Evolutionary conservation across 2,113 vertebrate species (phyloP).

Genomic region (Solenodon paradoxus): DNA sequence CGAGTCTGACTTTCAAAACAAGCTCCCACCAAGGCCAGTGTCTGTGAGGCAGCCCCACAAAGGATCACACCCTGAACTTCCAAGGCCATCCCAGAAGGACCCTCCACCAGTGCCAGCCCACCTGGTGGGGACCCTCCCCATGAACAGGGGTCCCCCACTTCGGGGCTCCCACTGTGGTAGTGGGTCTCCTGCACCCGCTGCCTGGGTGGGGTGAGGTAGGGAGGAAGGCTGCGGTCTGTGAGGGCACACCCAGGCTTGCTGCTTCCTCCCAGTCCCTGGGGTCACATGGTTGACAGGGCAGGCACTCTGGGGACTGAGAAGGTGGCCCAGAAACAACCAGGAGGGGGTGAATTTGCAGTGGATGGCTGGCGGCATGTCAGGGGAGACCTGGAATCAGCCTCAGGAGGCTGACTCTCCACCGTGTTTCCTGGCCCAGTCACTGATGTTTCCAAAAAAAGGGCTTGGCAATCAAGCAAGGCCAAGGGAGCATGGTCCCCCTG

Average conservation of each 20-base stretch:
- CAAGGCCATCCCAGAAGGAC: too few relatives aligned
- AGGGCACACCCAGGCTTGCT: background rate
- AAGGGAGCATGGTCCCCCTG: too few relatives aligned
- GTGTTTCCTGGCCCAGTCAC: background rate
- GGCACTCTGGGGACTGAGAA: background rate
- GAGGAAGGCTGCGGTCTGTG: conserved; percentile 5
- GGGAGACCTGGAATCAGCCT: fast-evolving
- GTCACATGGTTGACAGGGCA: fast-evolving
- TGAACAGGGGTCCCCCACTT: too few relatives aligned
- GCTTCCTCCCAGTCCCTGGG: background rate
- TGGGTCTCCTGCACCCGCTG: fast-evolving
- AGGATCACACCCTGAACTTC: too few relatives aligned
- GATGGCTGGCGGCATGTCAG: fast-evolving
- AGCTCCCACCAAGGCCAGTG: background rate
- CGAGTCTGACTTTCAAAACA: background rate
- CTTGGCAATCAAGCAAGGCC: too few relatives aligned
- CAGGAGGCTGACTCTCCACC: background rate
- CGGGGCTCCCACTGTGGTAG: too few relatives aligned
- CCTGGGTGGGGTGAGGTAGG: background rate
- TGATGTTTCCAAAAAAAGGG: fast-evolving
- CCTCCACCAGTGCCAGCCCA: too few relatives aligned
- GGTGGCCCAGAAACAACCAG: background rate
- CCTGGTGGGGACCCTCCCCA: too few relatives aligned
- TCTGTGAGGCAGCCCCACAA: background rate
- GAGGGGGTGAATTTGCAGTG: background rate